A percentile compares a stretch with the other conserved stretches of the same genome.
These are phyloP conservation scores for Drosophila paracracens DNA, from an alignment of 2,888 invertebrate genomes.

Conservation along the genomic window DNA sequence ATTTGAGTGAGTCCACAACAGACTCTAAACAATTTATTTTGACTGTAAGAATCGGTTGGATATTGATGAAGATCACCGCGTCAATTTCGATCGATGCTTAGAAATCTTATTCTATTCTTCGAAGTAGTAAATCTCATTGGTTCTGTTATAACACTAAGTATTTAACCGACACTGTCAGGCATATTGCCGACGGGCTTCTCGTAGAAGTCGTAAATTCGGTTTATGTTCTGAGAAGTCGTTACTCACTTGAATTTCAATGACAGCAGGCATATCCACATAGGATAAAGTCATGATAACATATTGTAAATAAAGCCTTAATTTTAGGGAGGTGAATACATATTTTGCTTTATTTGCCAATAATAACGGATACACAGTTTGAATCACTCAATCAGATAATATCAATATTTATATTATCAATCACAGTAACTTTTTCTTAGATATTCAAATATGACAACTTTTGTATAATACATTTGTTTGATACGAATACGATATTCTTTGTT, in stretches of 20 bases:
- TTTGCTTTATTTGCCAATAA: background rate
- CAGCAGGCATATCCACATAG: constrained; percentile 91
- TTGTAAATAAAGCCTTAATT: constrained; percentile 13
- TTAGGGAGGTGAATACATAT: background rate
- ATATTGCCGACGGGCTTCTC: background rate
- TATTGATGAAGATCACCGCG: background rate
- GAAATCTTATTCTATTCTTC: background rate
- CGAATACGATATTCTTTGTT: constrained; percentile 1
- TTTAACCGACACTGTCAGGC: background rate
- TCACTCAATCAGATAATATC: background rate
- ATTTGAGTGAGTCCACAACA: background rate
- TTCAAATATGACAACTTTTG: constrained; percentile 1
- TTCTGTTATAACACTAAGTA: background rate
- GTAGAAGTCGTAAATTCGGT: background rate
- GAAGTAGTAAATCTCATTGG: background rate
- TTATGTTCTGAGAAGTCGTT: background rate
- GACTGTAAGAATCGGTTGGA: background rate
- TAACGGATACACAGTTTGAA: background rate
- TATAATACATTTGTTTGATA: background rate
- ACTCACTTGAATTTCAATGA: constrained; percentile 91
- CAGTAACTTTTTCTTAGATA: constrained; percentile 3
- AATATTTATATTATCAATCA: constrained; percentile 8
- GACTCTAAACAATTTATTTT: background rate
- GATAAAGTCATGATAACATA: constrained; percentile 88
- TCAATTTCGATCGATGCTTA: background rate